phyloP scores from a whole-genome alignment of 1,140 invertebrate species.

The Anthonomus grandis region DNA sequence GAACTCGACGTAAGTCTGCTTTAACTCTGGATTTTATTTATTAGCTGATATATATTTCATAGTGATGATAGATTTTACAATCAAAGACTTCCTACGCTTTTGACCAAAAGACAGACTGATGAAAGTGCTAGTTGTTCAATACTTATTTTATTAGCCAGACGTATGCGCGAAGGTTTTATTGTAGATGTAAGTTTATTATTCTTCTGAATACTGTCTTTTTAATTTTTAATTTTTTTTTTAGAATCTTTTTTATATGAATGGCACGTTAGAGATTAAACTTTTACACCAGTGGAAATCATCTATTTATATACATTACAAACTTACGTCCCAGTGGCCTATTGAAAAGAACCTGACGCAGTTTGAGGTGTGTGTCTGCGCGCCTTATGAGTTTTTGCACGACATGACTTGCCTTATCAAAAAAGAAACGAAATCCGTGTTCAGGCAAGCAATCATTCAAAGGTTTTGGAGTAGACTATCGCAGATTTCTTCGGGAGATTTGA shows the following conservation, averaged over 20 bases:
- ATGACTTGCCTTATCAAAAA: constrained; percentile 70
- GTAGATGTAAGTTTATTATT: constrained; percentile 57
- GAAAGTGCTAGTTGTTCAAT: constrained; percentile 63
- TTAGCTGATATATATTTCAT: constrained; percentile 19
- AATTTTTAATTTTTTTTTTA: constrained; percentile 39
- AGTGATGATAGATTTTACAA: constrained; percentile 61
- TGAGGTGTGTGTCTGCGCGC: constrained; percentile 60
- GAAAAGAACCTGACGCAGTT: constrained; percentile 54
- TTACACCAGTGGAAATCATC: constrained; percentile 73
- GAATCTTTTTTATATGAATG: constrained; percentile 56
- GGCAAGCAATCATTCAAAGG: constrained; percentile 65
- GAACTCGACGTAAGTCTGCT: constrained; percentile 45
- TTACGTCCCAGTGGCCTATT: constrained; percentile 60
- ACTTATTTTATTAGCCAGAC: constrained; percentile 67
- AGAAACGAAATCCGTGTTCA: constrained; percentile 64
- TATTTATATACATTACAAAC: constrained; percentile 69
- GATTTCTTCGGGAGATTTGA: constrained; percentile 66
- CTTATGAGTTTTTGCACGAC: constrained; percentile 79
- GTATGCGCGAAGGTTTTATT: constrained; percentile 77
- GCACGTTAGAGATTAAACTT: constrained; percentile 63
- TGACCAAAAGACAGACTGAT: constrained; percentile 67
- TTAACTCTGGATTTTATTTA: not conserved
- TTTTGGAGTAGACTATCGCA: constrained; percentile 66
- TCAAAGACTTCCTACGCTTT: constrained; percentile 53
- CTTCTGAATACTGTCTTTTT: constrained; percentile 6